A percentile compares a stretch with the other conserved stretches of the same genome.
These are phyloP conservation scores for Psilopogon haemacephalus DNA, from an alignment of 2,113 vertebrate genomes.

Conservation along the genomic window DNA sequence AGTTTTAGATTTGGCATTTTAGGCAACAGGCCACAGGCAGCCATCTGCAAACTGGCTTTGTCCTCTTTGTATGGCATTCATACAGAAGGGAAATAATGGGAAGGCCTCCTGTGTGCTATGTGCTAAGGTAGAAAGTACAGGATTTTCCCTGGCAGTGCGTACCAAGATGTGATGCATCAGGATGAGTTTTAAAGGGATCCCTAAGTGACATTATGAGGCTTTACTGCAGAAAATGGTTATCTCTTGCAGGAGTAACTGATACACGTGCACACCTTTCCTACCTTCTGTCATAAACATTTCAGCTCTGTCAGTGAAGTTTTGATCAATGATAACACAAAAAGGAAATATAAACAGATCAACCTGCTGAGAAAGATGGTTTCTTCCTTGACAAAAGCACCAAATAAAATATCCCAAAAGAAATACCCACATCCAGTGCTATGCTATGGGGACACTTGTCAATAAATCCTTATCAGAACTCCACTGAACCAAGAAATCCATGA, in stretches of 20 bases:
- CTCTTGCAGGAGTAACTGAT: background rate
- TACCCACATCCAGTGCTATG: background rate
- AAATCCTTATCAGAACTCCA: background rate
- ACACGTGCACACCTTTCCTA: background rate
- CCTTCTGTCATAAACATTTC: background rate
- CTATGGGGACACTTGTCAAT: background rate
- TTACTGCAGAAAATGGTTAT: background rate
- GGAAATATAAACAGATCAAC: background rate
- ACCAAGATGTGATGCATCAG: background rate
- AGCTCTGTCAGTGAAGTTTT: background rate
- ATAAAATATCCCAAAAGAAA: background rate
- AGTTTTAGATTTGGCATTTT: background rate
- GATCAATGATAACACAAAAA: background rate
- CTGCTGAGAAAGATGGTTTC: background rate
- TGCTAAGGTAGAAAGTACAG: background rate
- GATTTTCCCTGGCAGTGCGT: background rate
- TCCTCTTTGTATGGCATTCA: background rate
- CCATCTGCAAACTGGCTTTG: background rate
- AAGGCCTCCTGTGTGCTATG: background rate
- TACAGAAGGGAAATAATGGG: background rate
- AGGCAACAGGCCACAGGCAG: background rate
- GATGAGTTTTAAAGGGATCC: background rate
- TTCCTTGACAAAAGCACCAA: background rate
- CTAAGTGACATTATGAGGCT: background rate
- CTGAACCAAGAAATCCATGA: background rate